phyloP scores from a whole-genome alignment of 2,113 vertebrate species.

The Ranitomeya variabilis region DNA sequence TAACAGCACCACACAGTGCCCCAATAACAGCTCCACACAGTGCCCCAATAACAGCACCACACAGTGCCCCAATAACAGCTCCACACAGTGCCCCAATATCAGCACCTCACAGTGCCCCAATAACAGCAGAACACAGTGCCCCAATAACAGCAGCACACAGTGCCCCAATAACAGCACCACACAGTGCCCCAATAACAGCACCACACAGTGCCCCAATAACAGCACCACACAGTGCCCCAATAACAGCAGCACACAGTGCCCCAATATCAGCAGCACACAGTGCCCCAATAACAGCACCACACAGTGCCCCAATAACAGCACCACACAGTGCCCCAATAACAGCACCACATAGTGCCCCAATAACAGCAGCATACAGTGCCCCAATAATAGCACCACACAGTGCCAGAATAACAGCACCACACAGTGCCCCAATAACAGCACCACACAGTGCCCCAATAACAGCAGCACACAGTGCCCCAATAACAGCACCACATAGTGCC shows the following conservation, averaged over 20 bases:
- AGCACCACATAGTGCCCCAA: not conserved
- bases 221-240: not conserved
- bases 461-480: not conserved
- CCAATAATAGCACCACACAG: no score
- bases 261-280: not conserved
- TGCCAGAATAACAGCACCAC: not conserved
- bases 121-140: not conserved
- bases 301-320: not conserved
- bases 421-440: not conserved
- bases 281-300: no score
- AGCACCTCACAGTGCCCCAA: no score
- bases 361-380: not conserved
- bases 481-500: not conserved
- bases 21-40: no score
- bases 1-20: not conserved
- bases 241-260: no score
- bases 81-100: no score
- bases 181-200: no score
- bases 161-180: not conserved
- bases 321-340: no score
- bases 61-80: not conserved
- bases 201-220: not conserved
- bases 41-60: no score
- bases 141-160: no score
- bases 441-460: not conserved